Evolutionary conservation across 2,113 vertebrate species (phyloP), one percentile per base, ranked within the genome.

Genomic region (Barnardius zonarius): DNA sequence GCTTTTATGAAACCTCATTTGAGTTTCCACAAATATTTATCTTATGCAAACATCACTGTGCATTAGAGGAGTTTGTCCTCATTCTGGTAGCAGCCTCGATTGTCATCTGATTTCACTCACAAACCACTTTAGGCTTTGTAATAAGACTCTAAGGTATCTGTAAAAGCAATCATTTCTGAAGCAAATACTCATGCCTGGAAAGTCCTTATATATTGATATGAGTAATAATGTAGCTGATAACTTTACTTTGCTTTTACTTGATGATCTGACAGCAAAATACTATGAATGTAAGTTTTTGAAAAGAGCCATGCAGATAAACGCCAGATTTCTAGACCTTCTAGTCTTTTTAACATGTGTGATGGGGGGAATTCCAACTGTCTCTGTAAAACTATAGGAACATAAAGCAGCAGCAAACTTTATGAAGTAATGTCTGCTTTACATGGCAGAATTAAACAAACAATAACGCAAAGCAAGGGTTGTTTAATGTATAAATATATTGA

Each of bases 361-460:
- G 28, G 55, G 31, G 72, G 76, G 51, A 55, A 85, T 62, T 95
- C 76, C 66, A 76, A 35, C 33, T 44, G 78, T 33, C 80, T 73
- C 67, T 4, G 4, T 69, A 72, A 84, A 93, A 91, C 41, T 68
- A 52, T 8, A 83, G 75, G 83, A 96, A 87, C 66, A 69, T 24
- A 86, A 83, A 96, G 55, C 51, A 86, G 82, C 90, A 85, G 78
- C 92, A 90, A 93, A 95, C 41, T 95, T 96, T 84, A 88, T 95
- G 93, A 97, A 93, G 93, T 94, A 57, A 93, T 91, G 93, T 95
- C 94, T 96, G 90, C 80, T 84, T 91, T 70, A 64, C 55, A 20
- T 54, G 59, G 76, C 51, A 88, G 82, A 86, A 80, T 88, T 92
- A 96, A 95, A 85, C 62, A 78, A 93, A 95, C 86, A 95, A 86